Conservation (phyloP, 2,888 invertebrate genomes). For the Drosophila sordidula region DNA sequence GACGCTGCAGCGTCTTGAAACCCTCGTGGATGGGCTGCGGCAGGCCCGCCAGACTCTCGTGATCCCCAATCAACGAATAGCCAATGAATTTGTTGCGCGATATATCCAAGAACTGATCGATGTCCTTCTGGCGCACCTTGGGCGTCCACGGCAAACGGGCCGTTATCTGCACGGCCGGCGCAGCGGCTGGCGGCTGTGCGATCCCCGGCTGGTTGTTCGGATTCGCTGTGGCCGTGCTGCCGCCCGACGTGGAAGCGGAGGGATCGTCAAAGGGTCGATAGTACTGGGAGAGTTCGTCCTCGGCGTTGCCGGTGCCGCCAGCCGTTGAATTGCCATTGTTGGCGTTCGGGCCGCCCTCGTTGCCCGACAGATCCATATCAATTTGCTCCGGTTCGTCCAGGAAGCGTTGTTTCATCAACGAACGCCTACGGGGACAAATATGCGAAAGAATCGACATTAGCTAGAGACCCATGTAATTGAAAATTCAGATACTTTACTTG, state of each 20-base stretch:
- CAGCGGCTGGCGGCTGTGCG: constrained; percentile 61
- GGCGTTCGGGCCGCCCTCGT: constrained; percentile 70
- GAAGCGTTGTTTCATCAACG: constrained; percentile 96
- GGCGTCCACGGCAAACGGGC: constrained; percentile 96
- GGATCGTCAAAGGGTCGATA: constrained; percentile 85
- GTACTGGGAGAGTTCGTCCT: constrained; percentile 86
- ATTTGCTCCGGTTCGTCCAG: constrained; percentile 92
- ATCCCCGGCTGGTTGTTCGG: constrained; percentile 81
- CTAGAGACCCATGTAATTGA: not conserved
- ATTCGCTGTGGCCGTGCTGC: constrained; percentile 71
- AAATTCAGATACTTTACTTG: constrained; percentile 86
- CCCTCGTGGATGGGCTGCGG: constrained; percentile 99
- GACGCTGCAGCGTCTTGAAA: constrained; percentile 93
- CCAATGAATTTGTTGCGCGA: constrained; percentile 98
- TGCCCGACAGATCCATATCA: constrained; percentile 89
- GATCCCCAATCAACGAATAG: constrained; percentile 94
- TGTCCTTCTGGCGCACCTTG: constrained; percentile 96
- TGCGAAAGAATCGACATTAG: not conserved
- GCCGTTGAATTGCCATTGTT: constrained; percentile 59
- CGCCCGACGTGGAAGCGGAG: constrained; percentile 77
- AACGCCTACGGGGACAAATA: constrained; percentile 57
- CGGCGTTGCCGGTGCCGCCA: constrained; percentile 70
- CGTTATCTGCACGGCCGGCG: constrained; percentile 81
- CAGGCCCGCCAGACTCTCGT: constrained; percentile 95
- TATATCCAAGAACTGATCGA: constrained; percentile 95